Conservation (phyloP, 2,113 vertebrate species). For the Protobothrops flavoviridis region DNA sequence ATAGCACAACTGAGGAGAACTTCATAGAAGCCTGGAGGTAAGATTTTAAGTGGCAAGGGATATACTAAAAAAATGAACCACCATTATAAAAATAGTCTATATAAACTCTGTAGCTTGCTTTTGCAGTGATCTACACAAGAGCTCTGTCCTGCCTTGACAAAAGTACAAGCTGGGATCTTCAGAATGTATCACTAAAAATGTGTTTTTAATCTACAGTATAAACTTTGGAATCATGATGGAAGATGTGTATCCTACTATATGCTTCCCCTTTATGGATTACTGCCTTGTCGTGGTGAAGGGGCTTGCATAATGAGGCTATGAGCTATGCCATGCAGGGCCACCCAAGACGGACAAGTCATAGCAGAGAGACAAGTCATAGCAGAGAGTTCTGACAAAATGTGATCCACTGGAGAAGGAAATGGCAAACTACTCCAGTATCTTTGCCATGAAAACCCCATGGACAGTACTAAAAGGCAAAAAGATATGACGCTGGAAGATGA, state of each 20-base stretch:
- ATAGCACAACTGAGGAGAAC: constrained; percentile 47
- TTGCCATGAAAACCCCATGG: too few relatives aligned
- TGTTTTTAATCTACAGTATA: background rate
- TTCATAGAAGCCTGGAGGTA: constrained; percentile 78
- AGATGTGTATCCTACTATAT: background rate
- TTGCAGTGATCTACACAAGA: constrained; percentile 12
- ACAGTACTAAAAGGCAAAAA: too few relatives aligned
- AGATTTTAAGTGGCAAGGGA: background rate
- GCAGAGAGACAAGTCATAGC: too few relatives aligned
- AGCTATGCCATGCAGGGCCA: too few relatives aligned
- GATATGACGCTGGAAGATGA: too few relatives aligned
- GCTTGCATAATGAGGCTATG: too few relatives aligned
- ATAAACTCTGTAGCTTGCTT: constrained; percentile 2
- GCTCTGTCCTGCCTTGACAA: background rate
- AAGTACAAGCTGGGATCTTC: background rate
- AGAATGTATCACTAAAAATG: background rate
- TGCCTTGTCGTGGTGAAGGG: too few relatives aligned
- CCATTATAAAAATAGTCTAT: background rate
- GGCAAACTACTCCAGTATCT: too few relatives aligned
- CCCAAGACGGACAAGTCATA: too few relatives aligned
- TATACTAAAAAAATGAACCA: constrained; percentile 4
- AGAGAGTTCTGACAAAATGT: too few relatives aligned
- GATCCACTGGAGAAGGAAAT: too few relatives aligned
- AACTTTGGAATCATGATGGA: background rate
- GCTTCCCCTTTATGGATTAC: background rate